Conservation (phyloP, 1,140 invertebrate genomes). For the Phenacoccus solenopsis region DNA sequence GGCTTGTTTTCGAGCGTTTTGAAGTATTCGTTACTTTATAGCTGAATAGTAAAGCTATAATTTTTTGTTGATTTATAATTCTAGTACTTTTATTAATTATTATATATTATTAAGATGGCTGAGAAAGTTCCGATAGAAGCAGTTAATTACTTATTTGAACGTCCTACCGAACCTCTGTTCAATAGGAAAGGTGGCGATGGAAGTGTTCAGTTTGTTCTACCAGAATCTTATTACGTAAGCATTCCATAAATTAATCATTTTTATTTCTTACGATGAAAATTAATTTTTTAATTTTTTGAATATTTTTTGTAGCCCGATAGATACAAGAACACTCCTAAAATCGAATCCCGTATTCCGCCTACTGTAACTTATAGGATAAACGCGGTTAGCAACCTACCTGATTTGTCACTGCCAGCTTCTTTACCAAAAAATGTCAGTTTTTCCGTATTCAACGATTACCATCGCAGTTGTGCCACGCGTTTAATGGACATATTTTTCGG, state of each 20-base stretch:
- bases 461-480: constrained; percentile 49
- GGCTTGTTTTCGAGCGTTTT: too few relatives aligned
- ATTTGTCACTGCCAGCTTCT: constrained; percentile 48
- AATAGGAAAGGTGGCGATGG: constrained; percentile 2
- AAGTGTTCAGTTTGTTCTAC: neutral
- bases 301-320: neutral
- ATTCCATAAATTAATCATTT: neutral
- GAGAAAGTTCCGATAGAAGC: neutral
- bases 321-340: neutral
- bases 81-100: too few relatives aligned
- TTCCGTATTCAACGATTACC: constrained; percentile 58
- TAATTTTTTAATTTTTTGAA: neutral
- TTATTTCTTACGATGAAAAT: neutral
- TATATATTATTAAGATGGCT: too few relatives aligned
- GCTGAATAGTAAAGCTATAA: too few relatives aligned
- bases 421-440: constrained; percentile 53
- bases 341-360: neutral
- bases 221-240: constrained; percentile 6
- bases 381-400: constrained; percentile 46
- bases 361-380: neutral
- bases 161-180: neutral
- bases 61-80: too few relatives aligned
- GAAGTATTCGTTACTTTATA: too few relatives aligned
- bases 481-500: constrained; percentile 61
- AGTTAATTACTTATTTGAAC: neutral